Evolutionary conservation across 2,797 vertebrate species (phyloP).

Genomic region (Ispidina lecontei): DNA sequence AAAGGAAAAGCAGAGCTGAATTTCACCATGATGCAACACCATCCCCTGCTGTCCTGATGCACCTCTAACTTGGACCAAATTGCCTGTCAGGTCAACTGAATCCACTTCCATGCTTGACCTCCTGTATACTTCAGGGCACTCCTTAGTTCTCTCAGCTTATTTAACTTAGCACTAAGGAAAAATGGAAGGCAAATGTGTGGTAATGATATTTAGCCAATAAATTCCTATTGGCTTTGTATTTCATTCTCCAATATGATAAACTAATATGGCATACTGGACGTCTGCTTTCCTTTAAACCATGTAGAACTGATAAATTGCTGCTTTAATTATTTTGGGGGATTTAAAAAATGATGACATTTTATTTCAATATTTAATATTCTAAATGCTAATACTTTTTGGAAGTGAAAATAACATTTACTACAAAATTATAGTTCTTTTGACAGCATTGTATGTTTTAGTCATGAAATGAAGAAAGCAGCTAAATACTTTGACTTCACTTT

Average conservation of each 20-base stretch:
- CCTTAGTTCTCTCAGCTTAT: neutral
- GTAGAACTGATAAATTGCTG: neutral
- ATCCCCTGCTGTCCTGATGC: neutral
- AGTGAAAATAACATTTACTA: neutral
- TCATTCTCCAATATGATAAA: neutral
- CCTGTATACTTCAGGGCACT: neutral
- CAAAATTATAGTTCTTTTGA: neutral
- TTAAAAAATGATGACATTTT: neutral
- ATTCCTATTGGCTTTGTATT: neutral
- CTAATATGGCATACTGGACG: neutral
- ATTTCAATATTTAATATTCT: neutral
- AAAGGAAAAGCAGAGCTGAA: neutral
- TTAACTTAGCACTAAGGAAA: neutral
- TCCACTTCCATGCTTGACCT: neutral
- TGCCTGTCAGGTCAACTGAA: neutral
- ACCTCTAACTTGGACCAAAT: neutral
- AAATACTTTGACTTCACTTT: neutral
- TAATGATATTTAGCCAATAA: neutral
- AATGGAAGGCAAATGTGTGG: neutral
- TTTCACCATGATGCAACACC: neutral
- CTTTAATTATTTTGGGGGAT: neutral
- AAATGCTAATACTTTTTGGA: neutral
- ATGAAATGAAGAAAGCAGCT: neutral
- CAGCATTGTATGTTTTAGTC: neutral
- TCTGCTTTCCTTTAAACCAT: neutral